Evolutionary conservation across 2,797 vertebrate species (phyloP), one percentile per base, ranked within the genome.

Genomic region (Denticeps clupeoides): DNA sequence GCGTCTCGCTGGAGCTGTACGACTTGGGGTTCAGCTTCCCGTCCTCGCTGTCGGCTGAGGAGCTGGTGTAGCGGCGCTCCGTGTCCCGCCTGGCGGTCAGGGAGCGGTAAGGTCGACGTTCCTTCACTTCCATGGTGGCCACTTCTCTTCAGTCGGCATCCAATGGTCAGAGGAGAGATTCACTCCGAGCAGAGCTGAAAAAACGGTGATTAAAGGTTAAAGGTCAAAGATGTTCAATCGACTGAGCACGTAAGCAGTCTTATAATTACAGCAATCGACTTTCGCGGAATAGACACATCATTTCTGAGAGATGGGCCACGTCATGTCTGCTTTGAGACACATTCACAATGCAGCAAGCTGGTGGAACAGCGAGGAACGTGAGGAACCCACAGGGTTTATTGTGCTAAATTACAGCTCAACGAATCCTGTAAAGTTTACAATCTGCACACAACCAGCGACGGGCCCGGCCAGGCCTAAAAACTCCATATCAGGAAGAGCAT

Each of bases 1-100:
- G 85, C 3, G 95, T 99, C 80, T 99, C 95, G 0, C 93, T 99
- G 76, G 94, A 98, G 80, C 95, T 98, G 80, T 99, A 99, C 59
- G 94, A 97, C 51, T 95, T 97, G 60, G 89, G 70, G 47, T 93
- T 92, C 41, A 77, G 74, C 65, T 90, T 94, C 66, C 85, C 83
- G 11, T 96, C 91, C 71, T 97, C 95, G 0, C 90, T 93, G 72
- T 99, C 93, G 0, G 89, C 93, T 0, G 91, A 95, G 19, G 93
- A 96, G 75, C 90, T 93, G 67, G 92, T 95, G 62, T 98, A 95
- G 32, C 90, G 92, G 38, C 86, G 91, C 69, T 98, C 94, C 0
- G 88, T 77, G 59, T 98, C 93, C 0, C 90, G 87, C 50, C 90
- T 86, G 60, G 88, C 83, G 5, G 89, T 96, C 71, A 99, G 84